Base-by-base conservation (phyloP, 2,113 vertebrate species). In the Hassar affinis region DNA sequence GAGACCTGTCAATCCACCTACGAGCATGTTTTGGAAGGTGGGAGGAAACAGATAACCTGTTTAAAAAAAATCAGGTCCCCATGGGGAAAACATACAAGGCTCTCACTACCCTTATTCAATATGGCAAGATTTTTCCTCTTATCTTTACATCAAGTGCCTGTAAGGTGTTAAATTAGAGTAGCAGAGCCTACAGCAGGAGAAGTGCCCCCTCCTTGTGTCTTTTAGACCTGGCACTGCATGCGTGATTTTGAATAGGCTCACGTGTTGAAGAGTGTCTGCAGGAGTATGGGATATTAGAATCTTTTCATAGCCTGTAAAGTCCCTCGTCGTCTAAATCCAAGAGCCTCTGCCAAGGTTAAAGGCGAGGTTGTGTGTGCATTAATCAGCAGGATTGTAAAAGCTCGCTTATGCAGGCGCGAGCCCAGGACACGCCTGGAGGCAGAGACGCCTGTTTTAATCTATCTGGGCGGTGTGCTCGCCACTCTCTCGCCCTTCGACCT, bases 321-420 rank as follows among this genome's bases (percentile, higher is more conserved):
- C 86, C 90, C 91, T 84, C 22, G 22, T 76, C 27, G 38, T n/a
- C 17, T 30, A 49, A 83, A 87, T 62, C 22, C 84, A 69, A 54
- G 52, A 76, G 47, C 20, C 56, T 75, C 79, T 84, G 90, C 92
- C 93, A 94, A 93, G 93, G 91, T 92, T 92, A 93, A 93, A 93
- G 92, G 90, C 91, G 89, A 87, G 83, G 85, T 90, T 91, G 89
- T 8, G 82, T 72, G 87, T 90, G 94, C 93, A 95, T 95, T 93
- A 91, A 93, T 94, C 90, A 93, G 86, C 77, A 51, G 91, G 93
- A 93, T 95, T 93, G 85, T 84, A 74, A 0, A 80, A 30, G 89
- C 86, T 87, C 88, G 89, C 92, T 93, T 91, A 93, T 94, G 91
- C 94, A 94, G 91, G 91, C 68, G 27, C 12, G 80, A 27, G 56